phyloP scores from a whole-genome alignment of 1,140 invertebrate species.

The Gryllus bimaculatus region DNA sequence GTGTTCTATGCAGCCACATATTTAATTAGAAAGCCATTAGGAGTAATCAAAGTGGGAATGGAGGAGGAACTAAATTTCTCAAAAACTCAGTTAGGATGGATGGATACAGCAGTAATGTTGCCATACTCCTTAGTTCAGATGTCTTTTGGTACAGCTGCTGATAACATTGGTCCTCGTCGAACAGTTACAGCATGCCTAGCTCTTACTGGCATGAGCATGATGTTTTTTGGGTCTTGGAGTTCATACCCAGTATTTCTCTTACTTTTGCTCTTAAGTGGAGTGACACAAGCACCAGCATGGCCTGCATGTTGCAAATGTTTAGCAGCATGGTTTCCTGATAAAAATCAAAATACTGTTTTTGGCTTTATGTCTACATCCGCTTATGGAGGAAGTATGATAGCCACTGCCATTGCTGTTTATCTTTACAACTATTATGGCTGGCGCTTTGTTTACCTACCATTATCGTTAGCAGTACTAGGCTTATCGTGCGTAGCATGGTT shows the following conservation, averaged over 20 bases:
- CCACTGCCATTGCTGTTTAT: conserved; percentile 41
- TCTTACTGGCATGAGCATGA: conserved; percentile 38
- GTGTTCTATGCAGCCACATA: conserved; percentile 39
- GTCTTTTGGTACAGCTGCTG: conserved; percentile 36
- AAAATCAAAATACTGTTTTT: conserved; percentile 37
- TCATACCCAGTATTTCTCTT: conserved; percentile 33
- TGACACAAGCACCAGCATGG: conserved; percentile 41
- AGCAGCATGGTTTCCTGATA: conserved; percentile 39
- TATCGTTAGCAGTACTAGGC: conserved; percentile 34
- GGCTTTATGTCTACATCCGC: conserved; percentile 43
- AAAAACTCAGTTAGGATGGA: conserved; percentile 35
- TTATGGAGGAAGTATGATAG: conserved; percentile 42
- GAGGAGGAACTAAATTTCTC: conserved; percentile 34
- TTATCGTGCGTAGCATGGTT: conserved; percentile 34
- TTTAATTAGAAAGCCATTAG: conserved; percentile 39
- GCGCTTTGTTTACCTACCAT: conserved; percentile 35
- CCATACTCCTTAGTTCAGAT: conserved; percentile 44
- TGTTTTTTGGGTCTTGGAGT: conserved; percentile 38
- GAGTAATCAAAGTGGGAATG: conserved; percentile 41
- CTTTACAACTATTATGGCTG: conserved; percentile 38
- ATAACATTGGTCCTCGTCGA: conserved; percentile 37
- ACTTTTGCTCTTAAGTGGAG: conserved; percentile 40
- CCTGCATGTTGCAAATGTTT: conserved; percentile 39
- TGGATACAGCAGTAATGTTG: conserved; percentile 41
- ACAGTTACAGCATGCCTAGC: conserved; percentile 37